Conservation (phyloP, 2,888 invertebrate species). For the Eurytoma adleriae region DNA sequence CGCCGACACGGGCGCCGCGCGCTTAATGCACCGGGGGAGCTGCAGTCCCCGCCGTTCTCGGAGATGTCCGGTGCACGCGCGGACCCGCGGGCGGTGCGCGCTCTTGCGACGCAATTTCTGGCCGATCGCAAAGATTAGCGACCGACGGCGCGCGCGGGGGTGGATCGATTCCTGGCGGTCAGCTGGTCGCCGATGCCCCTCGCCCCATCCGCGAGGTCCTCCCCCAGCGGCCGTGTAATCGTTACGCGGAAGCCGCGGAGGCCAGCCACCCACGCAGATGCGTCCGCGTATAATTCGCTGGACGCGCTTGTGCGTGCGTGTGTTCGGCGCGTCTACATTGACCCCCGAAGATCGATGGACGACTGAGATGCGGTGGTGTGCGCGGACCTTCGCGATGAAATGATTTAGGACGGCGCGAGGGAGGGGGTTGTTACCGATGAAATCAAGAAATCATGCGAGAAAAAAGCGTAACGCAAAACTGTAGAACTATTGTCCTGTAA, state of each 20-base stretch:
- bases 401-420: too few species aligned
- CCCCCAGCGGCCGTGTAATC: conserved; percentile 75
- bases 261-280: background rate
- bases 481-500: too few species aligned
- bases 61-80: conserved; percentile 20
- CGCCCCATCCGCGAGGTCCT: conserved; percentile 58
- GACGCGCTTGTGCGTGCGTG: too few species aligned
- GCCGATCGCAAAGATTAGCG: conserved; percentile 70
- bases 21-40: background rate
- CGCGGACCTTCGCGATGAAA: too few species aligned
- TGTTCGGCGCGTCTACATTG: background rate
- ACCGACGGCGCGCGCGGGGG: conserved; percentile 61
- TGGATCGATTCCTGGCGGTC: conserved; percentile 72
- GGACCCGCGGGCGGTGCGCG: too few species aligned
- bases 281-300: conserved; percentile 40
- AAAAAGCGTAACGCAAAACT: too few species aligned
- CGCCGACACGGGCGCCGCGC: too few species aligned
- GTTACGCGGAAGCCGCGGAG: conserved; percentile 67
- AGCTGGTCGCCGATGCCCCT: conserved; percentile 73
- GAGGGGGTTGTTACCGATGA: background rate
- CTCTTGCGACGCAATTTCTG: conserved; percentile 57
- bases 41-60: conserved; percentile 20
- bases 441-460: too few species aligned
- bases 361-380: conserved; percentile 1
- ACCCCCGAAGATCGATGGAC: conserved; percentile 19